These are phyloP conservation scores for Mohoua ochrocephala DNA, from an alignment of 2,113 vertebrate genomes.

Conservation along the genomic window DNA sequence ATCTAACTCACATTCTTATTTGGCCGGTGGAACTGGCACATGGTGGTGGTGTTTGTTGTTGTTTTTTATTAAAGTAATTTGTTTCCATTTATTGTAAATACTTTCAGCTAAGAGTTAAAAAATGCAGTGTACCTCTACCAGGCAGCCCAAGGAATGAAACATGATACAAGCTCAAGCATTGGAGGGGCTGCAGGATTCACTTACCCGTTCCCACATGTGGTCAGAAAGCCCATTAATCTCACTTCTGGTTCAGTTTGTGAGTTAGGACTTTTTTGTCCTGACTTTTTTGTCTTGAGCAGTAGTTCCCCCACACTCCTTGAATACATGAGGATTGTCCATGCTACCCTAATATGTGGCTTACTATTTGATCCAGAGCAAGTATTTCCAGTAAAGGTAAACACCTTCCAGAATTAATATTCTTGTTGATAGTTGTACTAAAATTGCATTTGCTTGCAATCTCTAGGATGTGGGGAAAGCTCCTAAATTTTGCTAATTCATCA, in stretches of 20 bases:
- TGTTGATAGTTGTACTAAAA: not conserved
- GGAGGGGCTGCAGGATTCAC: constrained; percentile 18
- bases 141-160: constrained; percentile 47
- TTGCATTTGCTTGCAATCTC: not conserved
- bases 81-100: constrained; percentile 57
- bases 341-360: not conserved
- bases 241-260: constrained; percentile 45
- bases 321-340: not conserved
- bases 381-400: not conserved
- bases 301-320: not conserved
- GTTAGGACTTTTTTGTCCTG: not conserved
- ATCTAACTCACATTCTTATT: constrained; percentile 64
- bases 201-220: constrained; percentile 24
- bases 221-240: constrained; percentile 50
- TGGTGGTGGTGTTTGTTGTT: not conserved
- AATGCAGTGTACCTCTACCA: not conserved
- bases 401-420: not conserved
- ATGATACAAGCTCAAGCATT: not conserved
- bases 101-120: constrained; percentile 36
- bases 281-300: not conserved
- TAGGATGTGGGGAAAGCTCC: not conserved
- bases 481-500: not conserved
- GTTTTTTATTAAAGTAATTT: constrained; percentile 40
- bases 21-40: constrained; percentile 29
- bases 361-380: not conserved